Evolutionary conservation across 2,888 invertebrate genomes (phyloP), one percentile per base, ranked within the genome.

Genomic region (Eilema caniola): DNA sequence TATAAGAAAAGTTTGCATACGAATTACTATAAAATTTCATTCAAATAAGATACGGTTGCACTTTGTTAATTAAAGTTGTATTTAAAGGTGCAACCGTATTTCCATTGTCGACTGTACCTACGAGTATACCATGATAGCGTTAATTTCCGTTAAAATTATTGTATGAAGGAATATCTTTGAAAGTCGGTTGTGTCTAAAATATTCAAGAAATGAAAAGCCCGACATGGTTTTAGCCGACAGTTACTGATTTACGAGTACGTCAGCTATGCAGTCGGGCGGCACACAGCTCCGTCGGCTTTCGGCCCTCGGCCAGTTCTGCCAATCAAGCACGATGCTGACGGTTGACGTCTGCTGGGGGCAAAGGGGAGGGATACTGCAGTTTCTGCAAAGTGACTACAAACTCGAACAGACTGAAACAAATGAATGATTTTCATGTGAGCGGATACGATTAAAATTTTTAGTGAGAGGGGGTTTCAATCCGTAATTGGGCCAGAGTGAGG

Each of bases 171-270:
- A 47, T 20, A 7, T 16, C 20, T 47, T 3, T 4, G 1, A 14
- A 37, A 37, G 33, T 47, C 20, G n/a, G 1, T n/a, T 53, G 8
- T 53, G n/a, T 53, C 20, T n/a, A 53, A 53, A 53, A 53, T 53
- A 53, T 53, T 53, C 53, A 53, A n/a, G 53, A 53, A 53, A 53
- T 53, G 53, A 53, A 53, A 53, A 53, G 53, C n/a, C 37, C 53
- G 20, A n/a, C 53, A n/a, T n/a, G 53, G n/a, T 53, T 41, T 41
- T 25, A 62, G 25, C 41, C 20, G 62, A 41, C 41, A 41, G 62
- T 20, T 20, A 41, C 23, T 41, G 62, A 62, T 62, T 62, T 62
- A 62, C 41, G 62, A 41, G 20, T 62, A 62, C 24, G 62, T 62
- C 41, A 25, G 37, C 41, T 11, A 41, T 10, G 41, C 62, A 62